Evolutionary conservation across 2,113 vertebrate genomes (phyloP), one percentile per base, ranked within the genome.

Genomic region (Tragelaphus strepsiceros): DNA sequence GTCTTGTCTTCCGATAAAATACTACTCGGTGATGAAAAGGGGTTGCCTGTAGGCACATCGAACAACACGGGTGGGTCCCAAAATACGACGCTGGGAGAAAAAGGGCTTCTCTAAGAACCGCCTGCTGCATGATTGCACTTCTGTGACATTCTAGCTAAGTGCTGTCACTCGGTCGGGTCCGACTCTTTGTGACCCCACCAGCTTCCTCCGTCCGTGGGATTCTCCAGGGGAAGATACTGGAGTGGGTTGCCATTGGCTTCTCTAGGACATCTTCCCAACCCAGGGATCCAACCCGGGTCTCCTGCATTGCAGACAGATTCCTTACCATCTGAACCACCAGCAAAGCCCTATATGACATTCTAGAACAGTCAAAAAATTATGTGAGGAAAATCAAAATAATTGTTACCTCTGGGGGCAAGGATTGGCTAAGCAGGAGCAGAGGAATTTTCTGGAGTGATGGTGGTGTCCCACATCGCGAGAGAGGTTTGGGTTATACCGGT

Each of bases 401-500:
- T 3, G 9, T 24, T 24, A 16, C 58, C 35, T 84, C 9, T 39
- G 2, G 19, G 32, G 39, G 28, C 39, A 10, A 54, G 3, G 13
- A 19, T 10, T 15, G 32, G n/a, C 7, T 4, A 21, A 67, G 21
- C 12, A 83, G 49, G 49, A 30, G 5, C 28, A 9, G 59, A 82
- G 56, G 74, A n/a, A 59, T 3, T 59, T 90, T 59, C 92, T 49
- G 56, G 89, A 46, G 12, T 10, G 19, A 7, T 2, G 19, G 77
- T 9, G 46, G 14, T 24, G 9, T 13, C 71, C 28, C 30, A 7
- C 11, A 2, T 32, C 2, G 0, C 2, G 6, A 39, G n/a, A 17
- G 8, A 11, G 4, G 2, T 2, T 24, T 4, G 62, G 32, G 19
- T 78, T 9, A 11, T 28, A 10, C 12, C 1, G 39, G 6, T 1